These are phyloP conservation scores for Sebastes matsubarae DNA, from an alignment of 2,797 vertebrate genomes.

Conservation along the genomic window DNA sequence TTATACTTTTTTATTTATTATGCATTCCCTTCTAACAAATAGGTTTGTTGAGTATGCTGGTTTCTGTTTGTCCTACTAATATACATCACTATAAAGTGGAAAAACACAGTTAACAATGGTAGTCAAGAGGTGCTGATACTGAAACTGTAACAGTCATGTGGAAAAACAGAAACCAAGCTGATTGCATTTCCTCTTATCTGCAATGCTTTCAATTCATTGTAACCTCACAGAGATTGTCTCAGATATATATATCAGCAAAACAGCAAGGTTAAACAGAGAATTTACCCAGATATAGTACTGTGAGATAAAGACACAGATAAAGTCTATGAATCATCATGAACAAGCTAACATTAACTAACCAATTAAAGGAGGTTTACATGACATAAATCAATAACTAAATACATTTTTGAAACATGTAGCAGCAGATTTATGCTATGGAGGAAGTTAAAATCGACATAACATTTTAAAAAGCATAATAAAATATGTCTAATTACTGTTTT, in stretches of 20 bases:
- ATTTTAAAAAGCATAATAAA: rapidly evolving
- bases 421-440: rapidly evolving
- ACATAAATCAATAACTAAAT: background rate
- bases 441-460: rapidly evolving
- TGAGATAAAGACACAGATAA: background rate
- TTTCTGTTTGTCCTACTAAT: background rate
- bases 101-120: background rate
- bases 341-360: too few relatives aligned
- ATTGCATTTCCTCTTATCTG: background rate
- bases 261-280: background rate
- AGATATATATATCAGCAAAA: background rate
- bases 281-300: rapidly evolving
- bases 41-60: rapidly evolving
- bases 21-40: background rate
- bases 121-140: background rate
- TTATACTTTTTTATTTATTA: background rate
- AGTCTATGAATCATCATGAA: background rate
- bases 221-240: background rate
- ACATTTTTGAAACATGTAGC: background rate
- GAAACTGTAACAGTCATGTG: background rate
- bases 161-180: background rate
- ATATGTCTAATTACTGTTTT: background rate
- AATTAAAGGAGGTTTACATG: background rate
- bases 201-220: background rate
- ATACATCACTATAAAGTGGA: background rate